Conservation (phyloP, 2,113 vertebrate species). For the Aegotheles bennettii region DNA sequence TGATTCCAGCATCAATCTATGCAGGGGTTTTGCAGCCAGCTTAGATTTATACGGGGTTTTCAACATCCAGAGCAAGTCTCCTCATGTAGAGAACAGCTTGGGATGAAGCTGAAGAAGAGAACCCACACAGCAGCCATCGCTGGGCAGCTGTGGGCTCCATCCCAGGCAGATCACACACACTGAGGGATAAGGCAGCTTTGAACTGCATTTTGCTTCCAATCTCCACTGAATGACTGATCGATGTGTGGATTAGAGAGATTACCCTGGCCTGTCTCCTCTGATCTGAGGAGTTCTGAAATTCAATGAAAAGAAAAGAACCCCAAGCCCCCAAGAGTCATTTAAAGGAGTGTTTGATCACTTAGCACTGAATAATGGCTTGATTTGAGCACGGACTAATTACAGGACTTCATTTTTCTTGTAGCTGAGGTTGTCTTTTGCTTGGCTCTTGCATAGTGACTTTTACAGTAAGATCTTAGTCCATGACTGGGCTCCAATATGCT, state of each 20-base stretch:
- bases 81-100: background rate
- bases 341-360: background rate
- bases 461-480: background rate
- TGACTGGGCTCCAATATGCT: background rate
- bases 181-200: accelerated
- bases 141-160: background rate
- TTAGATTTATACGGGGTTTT: background rate
- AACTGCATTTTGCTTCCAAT: background rate
- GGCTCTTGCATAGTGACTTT: background rate
- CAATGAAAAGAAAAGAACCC: background rate
- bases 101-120: background rate
- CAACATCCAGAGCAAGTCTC: background rate
- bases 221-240: background rate
- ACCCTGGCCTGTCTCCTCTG: background rate
- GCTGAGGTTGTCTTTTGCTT: background rate
- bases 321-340: background rate
- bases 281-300: background rate
- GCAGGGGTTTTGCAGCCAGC: background rate
- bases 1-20: accelerated
- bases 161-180: background rate
- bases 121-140: accelerated
- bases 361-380: background rate
- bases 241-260: background rate
- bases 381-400: background rate
- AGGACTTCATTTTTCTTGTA: background rate